These are phyloP conservation scores for Orycteropus afer DNA, from an alignment of 2,113 vertebrate species.

Conservation along the genomic window DNA sequence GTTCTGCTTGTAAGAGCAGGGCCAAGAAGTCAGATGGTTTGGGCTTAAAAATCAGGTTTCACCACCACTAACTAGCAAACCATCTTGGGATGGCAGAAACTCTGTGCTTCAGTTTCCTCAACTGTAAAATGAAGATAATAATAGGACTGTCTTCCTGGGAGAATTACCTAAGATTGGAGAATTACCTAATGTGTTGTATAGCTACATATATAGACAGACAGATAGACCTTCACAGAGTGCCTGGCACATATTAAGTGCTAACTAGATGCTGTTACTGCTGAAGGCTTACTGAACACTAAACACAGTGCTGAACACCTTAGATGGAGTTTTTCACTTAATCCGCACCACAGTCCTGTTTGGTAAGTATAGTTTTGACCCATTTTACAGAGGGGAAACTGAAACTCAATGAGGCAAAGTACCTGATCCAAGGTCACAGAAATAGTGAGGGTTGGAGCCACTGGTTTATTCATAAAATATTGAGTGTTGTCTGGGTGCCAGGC, in stretches of 20 bases:
- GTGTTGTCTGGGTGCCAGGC: neutral
- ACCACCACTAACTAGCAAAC: neutral
- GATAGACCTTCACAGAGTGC: neutral
- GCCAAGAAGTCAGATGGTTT: neutral
- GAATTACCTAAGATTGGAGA: neutral
- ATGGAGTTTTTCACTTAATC: neutral
- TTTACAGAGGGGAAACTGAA: neutral
- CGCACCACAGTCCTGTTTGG: neutral
- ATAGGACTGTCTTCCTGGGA: neutral
- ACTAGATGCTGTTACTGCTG: accelerated
- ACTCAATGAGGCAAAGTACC: neutral
- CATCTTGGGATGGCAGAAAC: neutral
- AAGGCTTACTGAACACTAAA: neutral
- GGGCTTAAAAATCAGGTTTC: neutral
- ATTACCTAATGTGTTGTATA: neutral
- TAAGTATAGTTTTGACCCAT: neutral
- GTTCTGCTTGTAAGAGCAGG: neutral
- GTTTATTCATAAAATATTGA: slow-evolving; percentile 66
- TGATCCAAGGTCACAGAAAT: slow-evolving; percentile 47
- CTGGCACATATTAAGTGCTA: accelerated
- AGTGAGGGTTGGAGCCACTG: neutral
- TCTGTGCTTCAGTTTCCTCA: neutral
- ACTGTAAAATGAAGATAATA: neutral
- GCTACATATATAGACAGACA: neutral
- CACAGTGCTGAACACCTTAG: accelerated